A percentile compares a stretch with the other conserved stretches of the same genome.
phyloP scores from a whole-genome alignment of 2,888 invertebrate species.

The Chrysotoxum bicinctum region DNA sequence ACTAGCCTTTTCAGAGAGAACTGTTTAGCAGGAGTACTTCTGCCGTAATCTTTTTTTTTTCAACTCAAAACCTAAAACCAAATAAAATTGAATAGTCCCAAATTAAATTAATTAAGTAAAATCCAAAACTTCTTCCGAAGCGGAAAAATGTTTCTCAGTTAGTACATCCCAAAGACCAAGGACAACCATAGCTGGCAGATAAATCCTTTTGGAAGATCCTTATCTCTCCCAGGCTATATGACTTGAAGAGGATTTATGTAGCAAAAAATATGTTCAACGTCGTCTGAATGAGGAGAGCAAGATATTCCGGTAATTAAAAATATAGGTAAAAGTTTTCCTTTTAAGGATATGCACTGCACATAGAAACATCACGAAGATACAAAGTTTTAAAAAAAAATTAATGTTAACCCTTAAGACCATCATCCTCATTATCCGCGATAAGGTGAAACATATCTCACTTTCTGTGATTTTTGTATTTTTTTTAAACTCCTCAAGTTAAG shows the following conservation, averaged over 20 bases:
- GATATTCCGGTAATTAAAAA: conserved; percentile 70
- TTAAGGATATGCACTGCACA: conserved; percentile 7
- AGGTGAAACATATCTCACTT: conserved; percentile 20
- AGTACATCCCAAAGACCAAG: neutral
- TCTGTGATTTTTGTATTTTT: neutral
- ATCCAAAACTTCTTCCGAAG: too few relatives aligned
- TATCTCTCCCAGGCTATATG: neutral
- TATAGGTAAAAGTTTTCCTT: conserved; percentile 59
- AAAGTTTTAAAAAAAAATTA: conserved; percentile 5
- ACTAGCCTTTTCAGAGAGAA: too few relatives aligned
- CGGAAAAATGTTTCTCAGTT: too few relatives aligned
- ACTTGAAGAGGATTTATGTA: neutral
- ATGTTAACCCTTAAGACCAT: conserved; percentile 43
- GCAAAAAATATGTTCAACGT: conserved; percentile 21
- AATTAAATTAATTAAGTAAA: too few relatives aligned
- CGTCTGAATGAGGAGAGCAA: conserved; percentile 40
- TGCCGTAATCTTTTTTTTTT: too few relatives aligned
- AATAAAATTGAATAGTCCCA: too few relatives aligned
- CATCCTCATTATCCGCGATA: conserved; percentile 45
- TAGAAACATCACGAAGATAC: neutral
- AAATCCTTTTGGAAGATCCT: neutral
- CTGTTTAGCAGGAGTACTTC: too few relatives aligned
- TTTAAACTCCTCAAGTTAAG: conserved; percentile 40
- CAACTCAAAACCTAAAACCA: too few relatives aligned
- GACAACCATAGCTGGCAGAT: neutral